Percentiles rank a stretch among this genome's conserved stretches.
Evolutionary conservation across 2,888 invertebrate species (phyloP).

Genomic region (Epiblema foenella): DNA sequence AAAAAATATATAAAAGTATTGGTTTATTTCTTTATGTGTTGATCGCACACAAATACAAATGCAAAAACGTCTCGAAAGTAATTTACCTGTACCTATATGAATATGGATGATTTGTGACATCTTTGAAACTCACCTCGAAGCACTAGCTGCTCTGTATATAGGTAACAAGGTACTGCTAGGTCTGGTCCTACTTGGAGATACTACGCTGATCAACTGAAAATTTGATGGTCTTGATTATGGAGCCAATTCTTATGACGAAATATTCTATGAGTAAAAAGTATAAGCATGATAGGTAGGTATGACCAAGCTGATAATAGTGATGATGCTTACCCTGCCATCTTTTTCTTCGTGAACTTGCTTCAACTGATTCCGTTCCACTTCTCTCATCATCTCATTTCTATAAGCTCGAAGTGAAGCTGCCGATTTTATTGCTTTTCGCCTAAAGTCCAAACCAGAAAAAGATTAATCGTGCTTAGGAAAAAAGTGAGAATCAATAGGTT

Average conservation of each 20-base stretch:
- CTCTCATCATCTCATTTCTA: constrained; percentile 72
- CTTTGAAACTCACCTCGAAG: constrained; percentile 69
- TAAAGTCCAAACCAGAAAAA: constrained; percentile 41
- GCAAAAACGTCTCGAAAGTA: no score
- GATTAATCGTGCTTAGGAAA: background rate
- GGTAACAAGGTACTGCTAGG: constrained; percentile 77
- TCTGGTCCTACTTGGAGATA: constrained; percentile 77
- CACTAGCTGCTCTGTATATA: constrained; percentile 76
- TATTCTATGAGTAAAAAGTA: no score
- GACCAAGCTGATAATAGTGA: no score
- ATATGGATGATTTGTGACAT: background rate
- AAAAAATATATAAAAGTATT: no score
- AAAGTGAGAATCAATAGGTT: no score
- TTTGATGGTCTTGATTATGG: background rate
- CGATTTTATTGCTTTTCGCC: constrained; percentile 74
- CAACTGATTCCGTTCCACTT: constrained; percentile 77
- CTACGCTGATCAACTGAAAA: constrained; percentile 77
- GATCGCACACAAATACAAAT: no score
- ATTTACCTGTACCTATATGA: background rate
- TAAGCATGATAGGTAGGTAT: no score
- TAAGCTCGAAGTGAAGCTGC: constrained; percentile 75
- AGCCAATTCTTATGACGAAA: no score
- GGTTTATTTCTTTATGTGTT: no score
- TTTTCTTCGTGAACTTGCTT: constrained; percentile 78
- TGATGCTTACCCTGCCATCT: constrained; percentile 69